Evolutionary conservation across 1,140 invertebrate species (phyloP).

Genomic region (Drosophila tropicalis): DNA sequence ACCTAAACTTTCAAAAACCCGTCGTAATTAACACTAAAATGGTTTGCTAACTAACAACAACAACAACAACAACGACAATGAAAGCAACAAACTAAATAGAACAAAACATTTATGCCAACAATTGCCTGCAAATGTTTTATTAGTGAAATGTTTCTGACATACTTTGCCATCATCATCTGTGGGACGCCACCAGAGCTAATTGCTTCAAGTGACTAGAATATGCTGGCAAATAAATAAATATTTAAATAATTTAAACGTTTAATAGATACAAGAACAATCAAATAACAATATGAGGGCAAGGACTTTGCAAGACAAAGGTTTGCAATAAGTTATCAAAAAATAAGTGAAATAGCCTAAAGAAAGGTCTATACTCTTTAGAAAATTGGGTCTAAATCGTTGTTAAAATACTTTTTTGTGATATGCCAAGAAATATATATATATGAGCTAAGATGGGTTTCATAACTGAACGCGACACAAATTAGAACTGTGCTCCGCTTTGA

Average conservation of each 20-base stretch:
- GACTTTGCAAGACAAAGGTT: background rate
- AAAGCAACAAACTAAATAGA: slow-evolving; percentile 16
- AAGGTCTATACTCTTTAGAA: too few species aligned
- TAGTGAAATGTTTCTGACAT: slow-evolving; percentile 67
- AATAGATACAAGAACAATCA: background rate
- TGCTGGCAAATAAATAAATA: background rate
- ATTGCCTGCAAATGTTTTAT: slow-evolving; percentile 75
- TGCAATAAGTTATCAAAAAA: background rate
- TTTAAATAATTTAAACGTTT: background rate
- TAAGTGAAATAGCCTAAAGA: background rate
- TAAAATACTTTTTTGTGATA: too few species aligned
- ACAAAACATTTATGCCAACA: slow-evolving; percentile 34
- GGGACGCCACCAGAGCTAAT: slow-evolving; percentile 38
- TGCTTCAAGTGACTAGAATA: slow-evolving; percentile 10
- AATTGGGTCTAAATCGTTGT: too few species aligned
- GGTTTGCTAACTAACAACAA: slow-evolving; percentile 30
- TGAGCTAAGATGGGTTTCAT: too few species aligned
- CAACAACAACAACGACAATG: background rate
- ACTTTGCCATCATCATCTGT: slow-evolving; percentile 21
- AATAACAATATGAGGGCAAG: background rate
- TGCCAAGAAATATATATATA: too few species aligned
- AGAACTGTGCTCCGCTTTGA: too few species aligned
- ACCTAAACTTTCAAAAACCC: slow-evolving; percentile 8
- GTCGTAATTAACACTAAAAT: slow-evolving; percentile 71
- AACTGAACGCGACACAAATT: too few species aligned